Evolutionary conservation across 2,113 vertebrate genomes (phyloP).

Genomic region (Lichenostomus cassidix): DNA sequence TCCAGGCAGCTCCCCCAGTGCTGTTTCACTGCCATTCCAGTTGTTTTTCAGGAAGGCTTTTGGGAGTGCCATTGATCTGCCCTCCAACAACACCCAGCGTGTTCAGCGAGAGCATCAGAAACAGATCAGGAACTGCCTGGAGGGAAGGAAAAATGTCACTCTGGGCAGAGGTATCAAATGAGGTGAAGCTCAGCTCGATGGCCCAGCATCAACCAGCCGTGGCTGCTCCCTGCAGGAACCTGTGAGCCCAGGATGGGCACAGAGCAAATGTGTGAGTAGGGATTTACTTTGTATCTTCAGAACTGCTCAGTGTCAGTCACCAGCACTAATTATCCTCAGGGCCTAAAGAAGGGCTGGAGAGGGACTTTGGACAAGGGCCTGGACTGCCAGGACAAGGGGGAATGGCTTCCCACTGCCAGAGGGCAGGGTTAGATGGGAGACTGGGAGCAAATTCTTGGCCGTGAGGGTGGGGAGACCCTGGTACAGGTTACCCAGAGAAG

Average conservation of each 20-base stretch:
- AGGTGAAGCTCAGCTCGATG: background rate
- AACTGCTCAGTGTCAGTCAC: background rate
- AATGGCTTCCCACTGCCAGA: background rate
- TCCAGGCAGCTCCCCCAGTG: accelerated
- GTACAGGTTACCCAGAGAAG: background rate
- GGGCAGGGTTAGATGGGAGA: background rate
- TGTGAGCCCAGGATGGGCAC: accelerated
- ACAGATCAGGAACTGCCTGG: background rate
- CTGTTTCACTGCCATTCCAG: background rate
- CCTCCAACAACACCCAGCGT: background rate
- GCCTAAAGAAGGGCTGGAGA: background rate
- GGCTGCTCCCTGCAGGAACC: background rate
- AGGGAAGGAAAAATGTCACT: constrained; percentile 2
- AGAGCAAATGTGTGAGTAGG: background rate
- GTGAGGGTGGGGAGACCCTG: background rate
- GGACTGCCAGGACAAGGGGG: background rate
- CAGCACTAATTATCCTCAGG: background rate
- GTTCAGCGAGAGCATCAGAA: background rate
- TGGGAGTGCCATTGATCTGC: background rate
- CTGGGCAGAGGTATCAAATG: background rate
- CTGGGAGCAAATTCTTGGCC: background rate
- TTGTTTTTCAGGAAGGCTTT: background rate
- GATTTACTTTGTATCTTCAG: background rate
- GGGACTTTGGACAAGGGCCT: background rate
- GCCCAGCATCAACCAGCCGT: background rate